Evolutionary conservation across 2,113 vertebrate species (phyloP), one percentile per base, ranked within the genome.

Genomic region (Oxyura jamaicensis): DNA sequence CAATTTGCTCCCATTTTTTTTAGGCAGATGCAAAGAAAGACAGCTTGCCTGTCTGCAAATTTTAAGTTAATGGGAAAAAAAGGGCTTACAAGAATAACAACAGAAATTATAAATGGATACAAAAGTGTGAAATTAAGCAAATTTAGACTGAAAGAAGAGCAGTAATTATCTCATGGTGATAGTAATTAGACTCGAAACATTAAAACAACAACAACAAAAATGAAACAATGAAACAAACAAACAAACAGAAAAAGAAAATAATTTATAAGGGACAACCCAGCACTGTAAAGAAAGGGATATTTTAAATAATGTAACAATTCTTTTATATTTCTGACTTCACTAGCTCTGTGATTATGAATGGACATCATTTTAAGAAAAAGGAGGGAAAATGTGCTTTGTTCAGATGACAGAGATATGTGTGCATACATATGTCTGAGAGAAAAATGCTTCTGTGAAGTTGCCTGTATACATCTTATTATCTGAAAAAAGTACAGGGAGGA

Each of bases 221-320:
- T 11, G 39, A 95, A 91, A 16, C 15, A 20, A 17, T 56, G 31
- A 58, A 90, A 88, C 21, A 69, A 60, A 48, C 20, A 22, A 48
- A 48, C 46, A 48, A 48, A 48, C 18, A 83, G 74, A 75, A 84
- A 78, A 75, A 33, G 1, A 8, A 67, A 80, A 91, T 55, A 48
- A 91, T 89, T 86, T 65, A 83, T 60, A 86, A 74, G 39, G 33
- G 50, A 39, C n/a, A 71, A 14, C 31, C 2, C 16, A 79, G 6
- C 3, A 9, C 36, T 83, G n/a, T 31, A 22, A 74, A 92, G 22
- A 74, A 94, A 83, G 91, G 6, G 20, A 33, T 55, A 42, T 29
- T 58, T 83, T 96, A 88, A 94, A 75, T 95, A 91, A 94, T 96
- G 26, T 65, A 93, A 72, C 63, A 65, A 36, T 63, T 90, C 33